Conservation (phyloP, 1,140 invertebrate genomes). For the Campoletis sonorensis region DNA sequence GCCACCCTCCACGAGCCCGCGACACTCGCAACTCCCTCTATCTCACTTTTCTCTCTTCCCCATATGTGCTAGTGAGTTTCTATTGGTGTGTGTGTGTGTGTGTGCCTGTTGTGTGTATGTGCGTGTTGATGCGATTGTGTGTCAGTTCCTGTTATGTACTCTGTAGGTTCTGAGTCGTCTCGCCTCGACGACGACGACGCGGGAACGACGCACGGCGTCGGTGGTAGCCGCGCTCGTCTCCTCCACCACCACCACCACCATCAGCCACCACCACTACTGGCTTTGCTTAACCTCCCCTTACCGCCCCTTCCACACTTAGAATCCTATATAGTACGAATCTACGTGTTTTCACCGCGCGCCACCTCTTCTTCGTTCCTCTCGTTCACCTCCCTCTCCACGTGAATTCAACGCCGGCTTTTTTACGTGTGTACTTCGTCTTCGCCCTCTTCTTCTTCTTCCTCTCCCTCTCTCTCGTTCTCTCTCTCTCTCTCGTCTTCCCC, state of each 20-base stretch:
- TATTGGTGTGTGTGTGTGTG: background rate
- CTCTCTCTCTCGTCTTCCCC: conserved; percentile 25
- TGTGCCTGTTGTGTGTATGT: background rate
- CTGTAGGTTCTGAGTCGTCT: conserved; percentile 25
- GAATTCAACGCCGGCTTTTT: conserved; percentile 49
- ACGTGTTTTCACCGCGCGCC: conserved; percentile 17
- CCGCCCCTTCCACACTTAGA: background rate
- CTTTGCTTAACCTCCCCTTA: conserved; percentile 20
- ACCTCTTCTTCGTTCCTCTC: conserved; percentile 20
- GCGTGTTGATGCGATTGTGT: background rate
- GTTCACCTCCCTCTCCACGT: conserved; percentile 13
- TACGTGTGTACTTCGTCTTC: conserved; percentile 51
- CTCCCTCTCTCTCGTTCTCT: conserved; percentile 21
- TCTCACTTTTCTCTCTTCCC: conserved; percentile 24
- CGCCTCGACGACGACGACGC: conserved; percentile 26
- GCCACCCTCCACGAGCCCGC: conserved; percentile 20
- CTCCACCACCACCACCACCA: conserved; percentile 38
- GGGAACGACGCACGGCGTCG: conserved; percentile 33
- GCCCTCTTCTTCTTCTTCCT: conserved; percentile 50
- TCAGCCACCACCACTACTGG: conserved; percentile 11
- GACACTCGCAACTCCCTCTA: conserved; percentile 23
- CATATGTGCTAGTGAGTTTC: background rate
- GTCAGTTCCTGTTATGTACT: conserved; percentile 26
- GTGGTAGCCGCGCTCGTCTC: conserved; percentile 21
- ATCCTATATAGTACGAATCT: conserved; percentile 4